Base-by-base conservation (phyloP, 2,888 invertebrate species). In the Sacculina carcini region DNA sequence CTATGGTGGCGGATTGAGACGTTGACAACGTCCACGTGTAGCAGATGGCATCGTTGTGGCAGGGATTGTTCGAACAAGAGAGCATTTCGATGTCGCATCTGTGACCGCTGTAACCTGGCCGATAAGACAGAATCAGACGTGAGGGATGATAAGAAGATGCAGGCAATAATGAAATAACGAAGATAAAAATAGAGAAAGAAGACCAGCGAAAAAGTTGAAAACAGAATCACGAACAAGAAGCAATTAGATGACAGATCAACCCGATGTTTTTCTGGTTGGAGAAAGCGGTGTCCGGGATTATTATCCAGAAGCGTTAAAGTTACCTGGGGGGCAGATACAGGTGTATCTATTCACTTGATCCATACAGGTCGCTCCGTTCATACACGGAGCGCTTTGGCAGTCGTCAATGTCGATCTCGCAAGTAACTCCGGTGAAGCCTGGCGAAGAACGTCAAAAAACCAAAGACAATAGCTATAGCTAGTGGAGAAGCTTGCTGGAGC, bases 371-470 rank as follows among this genome's bases (percentile, higher is more conserved):
- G 89, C 89, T 7, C 82, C 82, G 63, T 87, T 84, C 51, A 78
- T 72, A 62, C 87, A 89, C 0, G 86, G 85, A 66, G 78, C 78
- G 47, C 75, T 74, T 0, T 78, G 74, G 62, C 92, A 92, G 61
- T 92, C 90, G 63, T 92, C 86, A 59, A 87, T 79, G 65, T 92
- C 90, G 0, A 78, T 79, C 65, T 92, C 90, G 62, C 89, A 89
- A 62, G 86, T 86, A 38, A 75, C 73, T 1, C 82, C 81, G 58
- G 79, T 82, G 62, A 82, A 86, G 24, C 85, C 84, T 0, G 82
- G 73, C 52, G 80, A 73, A 61, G 92, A 92, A 60, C 83, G 79
- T 64, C 92, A 92, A n/a, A n/a, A n/a, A n/a, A n/a, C n/a, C n/a
- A n/a, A n/a, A n/a, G n/a, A n/a, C n/a, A n/a, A n/a, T n/a, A n/a